Evolutionary conservation across 2,888 invertebrate species (phyloP), one percentile per base, ranked within the genome.

Genomic region (Ashinkailepas kermadecensis): DNA sequence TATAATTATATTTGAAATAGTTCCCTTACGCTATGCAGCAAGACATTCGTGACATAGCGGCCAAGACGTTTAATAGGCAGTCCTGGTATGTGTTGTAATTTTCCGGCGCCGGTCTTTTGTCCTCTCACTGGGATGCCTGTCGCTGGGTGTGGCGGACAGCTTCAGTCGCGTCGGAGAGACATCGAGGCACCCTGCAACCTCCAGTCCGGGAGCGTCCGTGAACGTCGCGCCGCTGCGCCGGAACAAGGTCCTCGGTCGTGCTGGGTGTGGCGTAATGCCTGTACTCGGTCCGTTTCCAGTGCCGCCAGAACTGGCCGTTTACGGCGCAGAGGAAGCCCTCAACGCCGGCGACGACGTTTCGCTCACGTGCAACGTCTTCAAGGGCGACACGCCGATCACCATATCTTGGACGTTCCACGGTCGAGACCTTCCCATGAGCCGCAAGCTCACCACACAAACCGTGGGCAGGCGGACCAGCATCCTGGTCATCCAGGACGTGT

Each of bases 261-360:
- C 18, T 18, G 18, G 62, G 18, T 7, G 23, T 9, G 65, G 65
- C 65, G n/a, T n/a, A 12, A n/a, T 65, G 8, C n/a, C n/a, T n/a
- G 65, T 23, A 4, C 1, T 9, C n/a, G 65, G 65, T 65, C 65
- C 15, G 70, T 70, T 67, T 67, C 70, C 89, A 94, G 95, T 92
- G 89, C 91, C 84, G 15, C 85, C 85, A 11, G 82, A 84, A 81
- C 83, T 85, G 54, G 83, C 81, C 39, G 83, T 85, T 25, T 85
- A 85, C 82, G 81, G 83, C 25, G 84, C 84, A 67, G 85, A 83
- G 15, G 81, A 81, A 25, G 82, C 81, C 9, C n/a, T 84, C 62
- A 79, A 88, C 84, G 92, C 92, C 86, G 94, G 93, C 85, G 93
- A 94, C 88, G 92, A 93, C 84, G 93, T 92, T 85, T 94, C 94